Percentiles rank a stretch among this genome's conserved stretches.
These are phyloP conservation scores for Prionailurus viverrinus DNA, from an alignment of 2,113 vertebrate genomes.

Conservation along the genomic window DNA sequence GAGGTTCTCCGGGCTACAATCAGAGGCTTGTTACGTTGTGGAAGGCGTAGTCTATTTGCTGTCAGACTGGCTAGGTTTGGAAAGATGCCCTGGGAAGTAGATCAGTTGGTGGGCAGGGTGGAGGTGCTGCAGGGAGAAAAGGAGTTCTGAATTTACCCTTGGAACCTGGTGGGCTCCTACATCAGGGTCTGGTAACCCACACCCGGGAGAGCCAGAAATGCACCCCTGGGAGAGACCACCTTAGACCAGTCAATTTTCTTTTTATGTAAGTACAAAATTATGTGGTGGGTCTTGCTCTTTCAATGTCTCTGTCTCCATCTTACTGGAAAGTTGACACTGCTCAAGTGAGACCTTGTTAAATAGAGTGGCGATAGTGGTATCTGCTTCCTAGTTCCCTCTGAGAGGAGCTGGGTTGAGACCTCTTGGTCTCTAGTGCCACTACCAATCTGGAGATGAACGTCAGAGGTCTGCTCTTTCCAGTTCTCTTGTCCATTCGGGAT, in stretches of 20 bases:
- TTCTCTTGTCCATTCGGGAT: not conserved
- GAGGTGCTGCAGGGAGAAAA: not conserved
- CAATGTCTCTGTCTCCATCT: not conserved
- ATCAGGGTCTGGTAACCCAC: not conserved
- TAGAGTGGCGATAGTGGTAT: rapidly evolving
- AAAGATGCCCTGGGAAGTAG: not conserved
- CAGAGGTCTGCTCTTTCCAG: not conserved
- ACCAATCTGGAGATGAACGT: not conserved
- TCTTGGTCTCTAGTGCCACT: not conserved
- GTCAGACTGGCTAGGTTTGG: not conserved
- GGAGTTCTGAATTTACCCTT: not conserved
- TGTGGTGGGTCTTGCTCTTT: not conserved
- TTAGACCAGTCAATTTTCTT: no score
- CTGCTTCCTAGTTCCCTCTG: not conserved
- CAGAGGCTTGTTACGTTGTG: not conserved
- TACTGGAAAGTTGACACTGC: not conserved
- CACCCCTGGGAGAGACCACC: not conserved
- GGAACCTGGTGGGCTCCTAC: not conserved
- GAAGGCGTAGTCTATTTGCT: not conserved
- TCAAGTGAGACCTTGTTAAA: not conserved
- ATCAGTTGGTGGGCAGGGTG: not conserved
- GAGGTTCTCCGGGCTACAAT: not conserved
- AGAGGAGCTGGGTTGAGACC: not conserved
- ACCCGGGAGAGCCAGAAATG: not conserved
- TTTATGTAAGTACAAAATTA: not conserved